Evolutionary conservation across 2,113 vertebrate species (phyloP).

Genomic region (Anhinga anhinga): DNA sequence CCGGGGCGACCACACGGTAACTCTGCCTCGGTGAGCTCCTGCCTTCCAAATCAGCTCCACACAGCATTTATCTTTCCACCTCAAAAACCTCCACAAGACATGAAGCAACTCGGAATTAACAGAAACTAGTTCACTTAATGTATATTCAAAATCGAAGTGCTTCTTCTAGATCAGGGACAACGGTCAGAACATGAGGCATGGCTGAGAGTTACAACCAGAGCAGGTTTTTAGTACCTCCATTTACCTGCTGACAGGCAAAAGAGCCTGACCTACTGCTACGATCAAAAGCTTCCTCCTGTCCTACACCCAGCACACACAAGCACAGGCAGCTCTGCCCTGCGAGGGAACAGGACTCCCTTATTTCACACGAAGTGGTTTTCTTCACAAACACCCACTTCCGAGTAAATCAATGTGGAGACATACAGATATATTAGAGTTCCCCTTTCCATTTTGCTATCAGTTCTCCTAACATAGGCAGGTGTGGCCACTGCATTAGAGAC

Average conservation of each 20-base stretch:
- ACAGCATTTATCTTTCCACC: neutral
- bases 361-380: neutral
- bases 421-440: neutral
- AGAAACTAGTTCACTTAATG: neutral
- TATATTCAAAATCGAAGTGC: neutral
- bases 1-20: neutral
- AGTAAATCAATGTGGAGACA: neutral
- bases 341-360: neutral
- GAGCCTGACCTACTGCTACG: neutral
- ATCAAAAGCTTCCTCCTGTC: neutral
- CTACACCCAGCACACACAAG: neutral
- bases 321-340: neutral
- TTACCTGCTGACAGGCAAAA: neutral
- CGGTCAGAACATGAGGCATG: rapidly evolving
- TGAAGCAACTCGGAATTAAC: neutral
- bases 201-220: no score
- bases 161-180: neutral
- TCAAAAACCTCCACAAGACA: neutral
- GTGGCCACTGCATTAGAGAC: neutral
- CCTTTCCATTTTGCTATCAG: neutral
- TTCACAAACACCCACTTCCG: neutral
- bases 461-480: neutral
- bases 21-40: neutral
- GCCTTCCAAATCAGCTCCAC: neutral
- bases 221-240: neutral